These are phyloP conservation scores for Eilema sororculum DNA, from an alignment of 2,888 invertebrate genomes.

Conservation along the genomic window DNA sequence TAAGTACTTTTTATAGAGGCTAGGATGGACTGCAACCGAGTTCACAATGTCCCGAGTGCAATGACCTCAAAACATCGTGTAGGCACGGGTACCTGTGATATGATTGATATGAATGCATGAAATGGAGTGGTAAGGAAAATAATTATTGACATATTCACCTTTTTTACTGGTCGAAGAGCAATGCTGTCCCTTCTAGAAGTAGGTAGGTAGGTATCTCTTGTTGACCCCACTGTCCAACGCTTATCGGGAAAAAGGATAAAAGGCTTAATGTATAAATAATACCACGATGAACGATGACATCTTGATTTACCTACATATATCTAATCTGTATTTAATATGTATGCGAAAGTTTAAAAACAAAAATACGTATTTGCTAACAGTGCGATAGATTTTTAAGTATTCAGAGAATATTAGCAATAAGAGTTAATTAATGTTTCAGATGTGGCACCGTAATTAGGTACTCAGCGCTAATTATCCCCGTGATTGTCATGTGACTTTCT, in stretches of 20 bases:
- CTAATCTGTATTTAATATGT: background rate
- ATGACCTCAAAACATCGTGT: too few species aligned
- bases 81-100: too few species aligned
- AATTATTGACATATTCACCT: too few species aligned
- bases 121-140: too few species aligned
- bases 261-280: background rate
- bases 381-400: background rate
- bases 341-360: background rate
- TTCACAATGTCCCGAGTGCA: too few species aligned
- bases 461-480: background rate
- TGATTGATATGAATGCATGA: too few species aligned
- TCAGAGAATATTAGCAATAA: background rate
- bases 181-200: too few species aligned
- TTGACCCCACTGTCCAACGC: background rate
- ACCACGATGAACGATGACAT: background rate
- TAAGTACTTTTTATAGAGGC: too few species aligned
- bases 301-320: background rate
- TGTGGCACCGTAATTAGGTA: background rate
- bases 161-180: too few species aligned
- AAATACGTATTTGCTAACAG: background rate
- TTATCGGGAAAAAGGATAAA: background rate
- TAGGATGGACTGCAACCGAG: too few species aligned
- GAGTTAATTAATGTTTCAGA: background rate
- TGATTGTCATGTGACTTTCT: conserved; percentile 32
- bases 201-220: background rate